Percentiles rank a stretch among this genome's conserved stretches.
Evolutionary conservation across 2,888 invertebrate species (phyloP).

Genomic region (Nectonema munidae): DNA sequence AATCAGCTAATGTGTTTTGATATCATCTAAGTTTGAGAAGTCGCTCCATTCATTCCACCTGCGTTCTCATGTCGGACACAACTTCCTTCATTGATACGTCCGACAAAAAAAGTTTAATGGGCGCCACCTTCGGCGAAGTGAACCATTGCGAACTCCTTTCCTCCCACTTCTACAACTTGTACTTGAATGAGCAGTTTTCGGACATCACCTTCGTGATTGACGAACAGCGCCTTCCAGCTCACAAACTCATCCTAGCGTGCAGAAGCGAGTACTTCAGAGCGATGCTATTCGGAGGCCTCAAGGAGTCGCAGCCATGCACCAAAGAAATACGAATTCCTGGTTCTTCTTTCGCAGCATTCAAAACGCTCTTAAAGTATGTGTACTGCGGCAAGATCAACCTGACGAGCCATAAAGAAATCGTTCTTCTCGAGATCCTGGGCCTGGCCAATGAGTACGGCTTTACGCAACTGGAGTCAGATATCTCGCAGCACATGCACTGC

Average conservation of each 20-base stretch:
- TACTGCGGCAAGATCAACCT: constrained; percentile 47
- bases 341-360: constrained; percentile 27
- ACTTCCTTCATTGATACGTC: too few species aligned
- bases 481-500: constrained; percentile 64
- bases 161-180: constrained; percentile 50
- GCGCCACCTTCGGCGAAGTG: constrained; percentile 34
- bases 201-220: constrained; percentile 60
- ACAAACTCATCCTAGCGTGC: constrained; percentile 58
- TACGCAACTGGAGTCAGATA: constrained; percentile 50
- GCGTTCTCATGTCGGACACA: too few species aligned
- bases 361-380: constrained; percentile 52
- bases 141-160: constrained; percentile 40
- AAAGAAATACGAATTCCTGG: constrained; percentile 46
- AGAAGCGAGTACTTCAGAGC: constrained; percentile 66
- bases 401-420: constrained; percentile 2
- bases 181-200: constrained; percentile 51
- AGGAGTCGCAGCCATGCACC: constrained; percentile 32
- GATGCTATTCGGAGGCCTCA: constrained; percentile 32
- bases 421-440: constrained; percentile 32
- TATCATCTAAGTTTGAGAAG: too few species aligned
- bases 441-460: constrained; percentile 85
- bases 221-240: constrained; percentile 34
- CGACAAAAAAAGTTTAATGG: too few species aligned
- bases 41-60: too few species aligned
- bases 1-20: too few species aligned